These are phyloP conservation scores for Anniella stebbinsi DNA, from an alignment of 2,797 vertebrate species.

Conservation along the genomic window DNA sequence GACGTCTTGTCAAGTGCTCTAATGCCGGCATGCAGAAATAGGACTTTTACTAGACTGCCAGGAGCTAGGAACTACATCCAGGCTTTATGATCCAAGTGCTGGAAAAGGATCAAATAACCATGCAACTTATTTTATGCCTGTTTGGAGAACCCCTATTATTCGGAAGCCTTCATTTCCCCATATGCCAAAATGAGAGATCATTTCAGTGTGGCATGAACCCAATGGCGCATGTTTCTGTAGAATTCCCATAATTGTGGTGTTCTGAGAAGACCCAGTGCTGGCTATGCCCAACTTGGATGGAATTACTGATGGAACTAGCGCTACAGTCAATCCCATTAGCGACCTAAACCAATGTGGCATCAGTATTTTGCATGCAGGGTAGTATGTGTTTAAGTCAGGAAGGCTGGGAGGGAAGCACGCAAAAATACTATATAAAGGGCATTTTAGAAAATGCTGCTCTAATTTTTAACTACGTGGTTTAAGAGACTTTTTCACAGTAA, in stretches of 20 bases:
- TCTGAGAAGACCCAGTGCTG: neutral
- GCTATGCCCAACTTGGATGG: neutral
- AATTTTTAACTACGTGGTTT: constrained; percentile 55
- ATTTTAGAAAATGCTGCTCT: constrained; percentile 52
- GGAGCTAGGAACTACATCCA: neutral
- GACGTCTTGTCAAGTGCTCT: neutral
- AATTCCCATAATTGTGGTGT: neutral
- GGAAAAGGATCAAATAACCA: neutral
- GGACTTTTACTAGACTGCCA: too few species aligned
- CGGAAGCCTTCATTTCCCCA: neutral
- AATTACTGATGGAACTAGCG: neutral
- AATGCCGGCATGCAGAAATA: neutral
- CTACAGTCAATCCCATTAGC: constrained; percentile 25
- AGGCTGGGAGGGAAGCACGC: constrained; percentile 27
- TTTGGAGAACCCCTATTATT: neutral
- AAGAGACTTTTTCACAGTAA: constrained; percentile 55
- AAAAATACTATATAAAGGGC: constrained; percentile 41
- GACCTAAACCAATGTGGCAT: constrained; percentile 23
- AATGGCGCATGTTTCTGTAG: neutral
- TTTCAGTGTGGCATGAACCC: neutral
- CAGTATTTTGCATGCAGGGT: constrained; percentile 8
- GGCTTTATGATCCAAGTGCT: neutral
- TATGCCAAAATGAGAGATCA: neutral
- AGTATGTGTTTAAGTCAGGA: neutral
- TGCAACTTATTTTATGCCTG: neutral